These are phyloP conservation scores for Mugil cephalus DNA, from an alignment of 2,113 vertebrate genomes.

Conservation along the genomic window DNA sequence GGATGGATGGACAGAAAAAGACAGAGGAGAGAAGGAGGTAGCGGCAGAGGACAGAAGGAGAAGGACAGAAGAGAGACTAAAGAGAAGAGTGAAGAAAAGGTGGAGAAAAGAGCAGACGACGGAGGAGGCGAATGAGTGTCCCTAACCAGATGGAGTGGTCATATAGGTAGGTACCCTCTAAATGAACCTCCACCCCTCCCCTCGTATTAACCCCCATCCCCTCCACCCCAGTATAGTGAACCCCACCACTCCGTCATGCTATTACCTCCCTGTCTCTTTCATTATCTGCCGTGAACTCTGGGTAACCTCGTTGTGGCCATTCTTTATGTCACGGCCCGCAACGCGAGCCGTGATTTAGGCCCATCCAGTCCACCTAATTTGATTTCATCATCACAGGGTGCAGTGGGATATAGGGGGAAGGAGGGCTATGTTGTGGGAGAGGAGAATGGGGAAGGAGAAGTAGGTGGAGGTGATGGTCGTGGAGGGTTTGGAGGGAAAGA, in stretches of 20 bases:
- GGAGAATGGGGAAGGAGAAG: conserved; percentile 17
- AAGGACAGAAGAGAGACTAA: conserved; percentile 64
- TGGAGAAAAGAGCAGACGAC: conserved; percentile 46
- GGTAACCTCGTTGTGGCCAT: conserved; percentile 87
- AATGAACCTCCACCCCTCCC: conserved; percentile 84
- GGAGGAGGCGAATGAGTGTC: conserved; percentile 64
- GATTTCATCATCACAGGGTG: conserved; percentile 86
- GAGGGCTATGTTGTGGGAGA: conserved; percentile 51
- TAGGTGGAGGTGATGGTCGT: conserved; percentile 54
- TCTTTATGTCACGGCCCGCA: conserved; percentile 88
- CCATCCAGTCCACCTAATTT: conserved; percentile 87
- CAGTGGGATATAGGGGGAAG: conserved; percentile 59
- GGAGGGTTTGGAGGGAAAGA: conserved; percentile 52
- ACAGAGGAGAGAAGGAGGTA: conserved; percentile 35
- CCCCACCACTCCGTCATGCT: conserved; percentile 86
- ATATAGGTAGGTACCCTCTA: conserved; percentile 85
- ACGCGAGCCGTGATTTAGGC: conserved; percentile 86
- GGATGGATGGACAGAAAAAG: conserved; percentile 54
- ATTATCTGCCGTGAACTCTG: conserved; percentile 89
- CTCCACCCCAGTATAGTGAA: conserved; percentile 80
- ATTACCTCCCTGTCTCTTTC: conserved; percentile 89
- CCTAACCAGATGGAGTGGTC: conserved; percentile 79
- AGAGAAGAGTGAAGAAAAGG: conserved; percentile 57
- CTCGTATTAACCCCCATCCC: conserved; percentile 81
- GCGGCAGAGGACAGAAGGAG: conserved; percentile 68